Conservation (phyloP, 2,113 vertebrate species). For the Fulmarus glacialis region DNA sequence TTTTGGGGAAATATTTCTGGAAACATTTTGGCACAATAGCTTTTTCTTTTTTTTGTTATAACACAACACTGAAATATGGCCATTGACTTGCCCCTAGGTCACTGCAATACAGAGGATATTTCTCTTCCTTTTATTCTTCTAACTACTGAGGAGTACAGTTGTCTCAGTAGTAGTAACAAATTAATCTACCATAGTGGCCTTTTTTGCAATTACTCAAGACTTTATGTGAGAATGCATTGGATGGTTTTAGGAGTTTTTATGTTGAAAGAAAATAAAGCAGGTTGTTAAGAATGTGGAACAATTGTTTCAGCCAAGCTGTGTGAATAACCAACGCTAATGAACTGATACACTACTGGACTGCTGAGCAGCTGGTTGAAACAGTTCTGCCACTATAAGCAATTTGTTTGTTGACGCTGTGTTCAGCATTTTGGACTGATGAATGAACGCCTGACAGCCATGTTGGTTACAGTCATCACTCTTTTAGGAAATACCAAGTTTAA, state of each 20-base stretch:
- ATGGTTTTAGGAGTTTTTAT: not conserved
- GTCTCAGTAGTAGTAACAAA: not conserved
- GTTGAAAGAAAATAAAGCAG: not conserved
- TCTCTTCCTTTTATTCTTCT: not conserved
- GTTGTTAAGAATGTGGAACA: not conserved
- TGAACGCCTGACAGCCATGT: not conserved
- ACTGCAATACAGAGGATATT: not conserved
- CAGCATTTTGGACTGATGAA: not conserved
- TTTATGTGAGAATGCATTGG: not conserved
- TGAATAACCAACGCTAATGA: not conserved
- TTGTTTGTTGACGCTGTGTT: not conserved
- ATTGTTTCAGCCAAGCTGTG: not conserved
- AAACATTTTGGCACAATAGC: not conserved
- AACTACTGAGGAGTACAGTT: not conserved
- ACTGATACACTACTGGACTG: not conserved
- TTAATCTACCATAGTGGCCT: not conserved
- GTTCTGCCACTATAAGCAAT: not conserved
- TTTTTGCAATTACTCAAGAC: not conserved
- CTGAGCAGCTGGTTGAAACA: not conserved
- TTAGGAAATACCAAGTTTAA: not conserved
- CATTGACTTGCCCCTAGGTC: not conserved
- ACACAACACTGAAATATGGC: not conserved
- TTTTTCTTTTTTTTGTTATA: not conserved
- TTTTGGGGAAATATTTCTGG: not conserved
- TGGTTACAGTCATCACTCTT: not conserved